phyloP scores from a whole-genome alignment of 1,140 invertebrate genomes.

The Helicoverpa armigera region DNA sequence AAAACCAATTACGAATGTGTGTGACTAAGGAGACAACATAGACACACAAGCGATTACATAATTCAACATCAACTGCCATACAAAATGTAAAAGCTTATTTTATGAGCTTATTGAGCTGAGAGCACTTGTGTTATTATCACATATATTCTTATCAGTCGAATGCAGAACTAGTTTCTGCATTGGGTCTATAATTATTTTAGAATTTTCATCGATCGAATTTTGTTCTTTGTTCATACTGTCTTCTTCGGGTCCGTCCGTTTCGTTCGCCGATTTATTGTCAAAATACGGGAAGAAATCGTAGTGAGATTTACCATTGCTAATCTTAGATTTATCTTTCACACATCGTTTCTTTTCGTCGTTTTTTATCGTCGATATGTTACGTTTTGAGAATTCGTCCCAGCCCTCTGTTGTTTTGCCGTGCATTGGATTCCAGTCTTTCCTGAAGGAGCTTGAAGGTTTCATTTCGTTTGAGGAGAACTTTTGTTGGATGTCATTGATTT shows the following conservation, averaged over 20 bases:
- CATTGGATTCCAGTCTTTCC: slow-evolving; percentile 77
- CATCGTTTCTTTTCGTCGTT: slow-evolving; percentile 71
- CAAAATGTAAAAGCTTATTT: slow-evolving; percentile 79
- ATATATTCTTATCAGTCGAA: slow-evolving; percentile 85
- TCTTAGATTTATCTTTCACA: slow-evolving; percentile 69
- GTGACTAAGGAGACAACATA: slow-evolving; percentile 37
- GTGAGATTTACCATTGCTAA: slow-evolving; percentile 77
- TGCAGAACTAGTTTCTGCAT: slow-evolving; percentile 84
- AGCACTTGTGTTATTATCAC: slow-evolving; percentile 84
- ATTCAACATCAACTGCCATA: slow-evolving; percentile 65
- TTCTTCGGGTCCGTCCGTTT: slow-evolving; percentile 45
- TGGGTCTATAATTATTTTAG: slow-evolving; percentile 84
- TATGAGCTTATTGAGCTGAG: slow-evolving; percentile 82
- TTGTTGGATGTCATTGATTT: slow-evolving; percentile 83
- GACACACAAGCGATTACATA: slow-evolving; percentile 68
- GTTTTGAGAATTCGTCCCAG: slow-evolving; percentile 80
- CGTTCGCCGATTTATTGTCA: slow-evolving; percentile 74
- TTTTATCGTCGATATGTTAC: slow-evolving; percentile 71
- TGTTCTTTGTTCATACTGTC: slow-evolving; percentile 64
- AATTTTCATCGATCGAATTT: slow-evolving; percentile 72
- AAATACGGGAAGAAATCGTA: slow-evolving; percentile 83
- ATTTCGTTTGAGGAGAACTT: slow-evolving; percentile 75
- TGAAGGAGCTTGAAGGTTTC: slow-evolving; percentile 79
- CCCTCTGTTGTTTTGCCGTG: slow-evolving; percentile 71
- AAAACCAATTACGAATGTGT: background rate